Base-by-base conservation (phyloP, 2,888 invertebrate genomes). In the Athalia rosae region DNA sequence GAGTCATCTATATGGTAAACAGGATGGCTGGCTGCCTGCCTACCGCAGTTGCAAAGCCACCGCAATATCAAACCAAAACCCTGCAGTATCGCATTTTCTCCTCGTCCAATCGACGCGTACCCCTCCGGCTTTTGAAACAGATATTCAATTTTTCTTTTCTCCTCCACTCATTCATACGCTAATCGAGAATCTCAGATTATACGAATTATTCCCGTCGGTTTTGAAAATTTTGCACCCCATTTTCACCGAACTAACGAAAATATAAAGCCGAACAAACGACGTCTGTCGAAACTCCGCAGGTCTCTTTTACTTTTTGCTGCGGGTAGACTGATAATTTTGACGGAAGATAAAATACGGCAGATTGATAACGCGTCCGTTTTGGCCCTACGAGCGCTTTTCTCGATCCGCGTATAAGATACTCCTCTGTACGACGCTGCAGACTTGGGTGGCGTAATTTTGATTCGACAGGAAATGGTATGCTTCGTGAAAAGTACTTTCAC, bases 1-100 rank as follows among this genome's bases (percentile, higher is more conserved):
- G 87, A 88, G 88, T 88, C 87, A 87, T 88, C 87, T 88, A 87
- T 88, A 88, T 88, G 88, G 87, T 87, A 88, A 87, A 88, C 85
- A 87, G 88, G 82, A 80, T 81, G 84, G 82, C 84, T 81, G 84
- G 81, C 82, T 84, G 83, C 80, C 81, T 82, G 84, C 81, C 83
- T 84, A 84, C 84, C 84, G 82, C 83, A 80, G 82, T 83, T 78
- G 81, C 81, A 79, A 82, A 83, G 83, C 81, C 79, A 81, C 82
- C 82, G 84, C 84, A 84, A 84, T 85, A 85, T 85, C 85, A 84
- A 85, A 85, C 80, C 80, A 74, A 74, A 48, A 59, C 74, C 15
- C 61, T 9, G 41, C 8, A 58, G 28, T 64, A 71, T 71, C 58
- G 50, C 56, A 58, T 58, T 58, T 56, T 71, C 58, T 71, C 71